Evolutionary conservation across 2,113 vertebrate genomes (phyloP).

Genomic region (Ardeotis arabs): DNA sequence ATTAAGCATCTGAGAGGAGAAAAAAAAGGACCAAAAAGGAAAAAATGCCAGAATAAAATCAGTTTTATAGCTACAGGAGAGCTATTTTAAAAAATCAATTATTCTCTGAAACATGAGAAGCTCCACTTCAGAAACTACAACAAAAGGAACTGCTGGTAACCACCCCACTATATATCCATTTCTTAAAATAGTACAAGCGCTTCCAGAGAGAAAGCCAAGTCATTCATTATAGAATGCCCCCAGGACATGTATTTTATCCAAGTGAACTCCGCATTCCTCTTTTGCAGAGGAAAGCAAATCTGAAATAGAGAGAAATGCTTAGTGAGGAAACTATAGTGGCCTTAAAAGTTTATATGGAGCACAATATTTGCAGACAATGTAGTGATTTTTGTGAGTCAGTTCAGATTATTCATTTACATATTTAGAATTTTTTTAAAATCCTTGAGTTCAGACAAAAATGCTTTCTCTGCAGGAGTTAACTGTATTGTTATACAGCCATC

Average conservation of each 20-base stretch:
- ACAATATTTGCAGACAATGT: background rate
- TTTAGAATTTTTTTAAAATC: background rate
- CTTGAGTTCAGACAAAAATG: background rate
- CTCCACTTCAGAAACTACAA: conserved; percentile 68
- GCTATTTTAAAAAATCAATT: conserved; percentile 68
- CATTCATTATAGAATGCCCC: conserved; percentile 70
- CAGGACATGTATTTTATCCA: conserved; percentile 68
- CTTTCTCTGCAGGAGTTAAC: background rate
- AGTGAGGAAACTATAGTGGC: conserved; percentile 6
- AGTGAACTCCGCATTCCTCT: conserved; percentile 46
- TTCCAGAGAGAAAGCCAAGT: conserved; percentile 63
- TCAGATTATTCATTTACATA: background rate
- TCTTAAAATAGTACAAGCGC: conserved; percentile 71
- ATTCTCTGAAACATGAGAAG: conserved; percentile 62
- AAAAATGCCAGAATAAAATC: conserved; percentile 37
- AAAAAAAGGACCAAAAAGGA: background rate
- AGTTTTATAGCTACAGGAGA: conserved; percentile 56
- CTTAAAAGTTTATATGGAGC: background rate
- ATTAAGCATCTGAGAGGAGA: conserved; percentile 55
- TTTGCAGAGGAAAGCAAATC: conserved; percentile 68
- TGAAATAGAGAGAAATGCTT: conserved; percentile 54
- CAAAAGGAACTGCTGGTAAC: conserved; percentile 67
- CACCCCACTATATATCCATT: conserved; percentile 58
- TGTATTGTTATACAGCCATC: background rate
- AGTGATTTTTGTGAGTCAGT: background rate